Conservation (phyloP, 2,113 vertebrate genomes). For the Podarcis muralis region DNA sequence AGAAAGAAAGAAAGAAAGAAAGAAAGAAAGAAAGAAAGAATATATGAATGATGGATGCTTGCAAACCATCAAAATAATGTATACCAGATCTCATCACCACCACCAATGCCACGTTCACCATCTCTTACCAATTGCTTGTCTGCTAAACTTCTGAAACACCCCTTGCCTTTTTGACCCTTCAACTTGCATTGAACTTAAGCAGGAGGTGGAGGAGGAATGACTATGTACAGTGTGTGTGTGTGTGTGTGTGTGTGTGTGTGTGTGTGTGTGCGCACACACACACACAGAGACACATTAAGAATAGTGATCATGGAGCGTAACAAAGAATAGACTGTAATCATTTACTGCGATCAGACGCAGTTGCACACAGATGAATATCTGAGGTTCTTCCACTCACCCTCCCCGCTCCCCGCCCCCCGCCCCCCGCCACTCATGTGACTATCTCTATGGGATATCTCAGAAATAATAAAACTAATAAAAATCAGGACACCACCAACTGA, state of each 20-base stretch:
- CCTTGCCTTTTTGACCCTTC: slow-evolving; percentile 87
- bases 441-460: neutral
- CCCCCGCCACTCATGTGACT: too few species aligned
- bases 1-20: slow-evolving; percentile 41
- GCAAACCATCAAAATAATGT: slow-evolving; percentile 73
- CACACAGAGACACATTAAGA: neutral
- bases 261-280: neutral
- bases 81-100: slow-evolving; percentile 70
- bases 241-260: neutral
- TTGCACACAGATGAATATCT: slow-evolving; percentile 55
- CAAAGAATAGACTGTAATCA: slow-evolving; percentile 14
- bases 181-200: slow-evolving; percentile 85
- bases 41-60: slow-evolving; percentile 72
- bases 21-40: slow-evolving; percentile 44
- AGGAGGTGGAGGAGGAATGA: slow-evolving; percentile 66
- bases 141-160: slow-evolving; percentile 85
- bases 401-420: too few species aligned
- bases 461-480: neutral
- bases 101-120: slow-evolving; percentile 12
- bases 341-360: slow-evolving; percentile 23
- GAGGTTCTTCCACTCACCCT: too few species aligned
- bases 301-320: neutral
- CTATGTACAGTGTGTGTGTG: slow-evolving; percentile 40
- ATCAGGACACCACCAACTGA: neutral
- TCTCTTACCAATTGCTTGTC: slow-evolving; percentile 73